Evolutionary conservation across 2,113 vertebrate genomes (phyloP), one percentile per base, ranked within the genome.

Genomic region (Myrmecophaga tridactyla): DNA sequence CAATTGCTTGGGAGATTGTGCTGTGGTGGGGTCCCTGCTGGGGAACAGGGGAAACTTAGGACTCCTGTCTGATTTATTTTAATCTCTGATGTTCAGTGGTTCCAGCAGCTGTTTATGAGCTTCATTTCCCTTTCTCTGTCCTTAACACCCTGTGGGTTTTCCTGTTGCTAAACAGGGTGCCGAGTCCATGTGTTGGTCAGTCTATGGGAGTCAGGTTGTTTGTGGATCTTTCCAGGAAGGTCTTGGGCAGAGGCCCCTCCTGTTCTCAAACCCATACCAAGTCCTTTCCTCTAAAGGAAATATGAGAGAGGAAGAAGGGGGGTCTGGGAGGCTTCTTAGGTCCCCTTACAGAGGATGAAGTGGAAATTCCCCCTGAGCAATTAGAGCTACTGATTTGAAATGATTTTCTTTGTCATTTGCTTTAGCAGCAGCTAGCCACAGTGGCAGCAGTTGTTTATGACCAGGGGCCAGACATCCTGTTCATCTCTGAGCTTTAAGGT

Each of bases 111-210:
- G 92, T 92, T 86, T 94, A 94, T 78, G 76, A 77, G 58, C 86
- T 70, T 51, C 43, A 27, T 67, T 97, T 97, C 96, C 97, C 96
- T 82, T 96, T 65, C 81, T 94, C 72, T 39, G 92, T 69, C 92
- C 92, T 92, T 56, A 69, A 95, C 76, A 83, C 90, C 78, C 82
- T 14, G 51, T 6, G 4, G 77, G 86, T 75, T 96, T 97, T 97
- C 96, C 97, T 97, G 96, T 96, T 80, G 85, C 63, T 56, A 41
- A 29, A 92, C 36, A 81, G 69, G 70, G 89, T 89, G 69, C 87
- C 31, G n/a, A 89, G 56, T 80, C 92, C 82, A 23, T 29, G 83
- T 70, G 92, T 78, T 80, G 86, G 75, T 93, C 65, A 20, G 60
- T 78, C 31, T 48, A 23, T 13, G 18, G 70, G 77, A 78, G 18